phyloP scores from a whole-genome alignment of 1,140 invertebrate species.

The Cheumatopsyche charites region DNA sequence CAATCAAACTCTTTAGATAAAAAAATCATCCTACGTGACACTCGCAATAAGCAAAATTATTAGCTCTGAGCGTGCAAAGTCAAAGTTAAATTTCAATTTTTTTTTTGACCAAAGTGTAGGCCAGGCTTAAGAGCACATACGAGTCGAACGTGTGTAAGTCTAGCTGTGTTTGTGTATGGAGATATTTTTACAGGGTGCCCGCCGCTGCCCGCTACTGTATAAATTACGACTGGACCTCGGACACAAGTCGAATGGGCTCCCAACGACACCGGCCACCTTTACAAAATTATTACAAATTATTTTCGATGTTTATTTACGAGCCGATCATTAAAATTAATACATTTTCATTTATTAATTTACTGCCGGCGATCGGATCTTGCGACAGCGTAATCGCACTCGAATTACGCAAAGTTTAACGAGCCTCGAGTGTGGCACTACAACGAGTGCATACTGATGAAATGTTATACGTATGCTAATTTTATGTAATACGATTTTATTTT shows the following conservation, averaged over 20 bases:
- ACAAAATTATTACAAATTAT: not conserved
- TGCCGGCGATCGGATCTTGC: not conserved
- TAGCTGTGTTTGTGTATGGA: slow-evolving; percentile 39
- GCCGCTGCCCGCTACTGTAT: slow-evolving; percentile 45
- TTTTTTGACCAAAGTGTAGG: slow-evolving; percentile 9
- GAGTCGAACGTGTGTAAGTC: slow-evolving; percentile 10
- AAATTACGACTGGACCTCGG: slow-evolving; percentile 43
- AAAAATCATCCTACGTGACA: too few species aligned
- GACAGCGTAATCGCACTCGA: not conserved
- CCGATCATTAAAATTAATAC: not conserved
- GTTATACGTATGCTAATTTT: too few species aligned
- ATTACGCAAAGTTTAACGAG: not conserved
- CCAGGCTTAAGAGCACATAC: not conserved
- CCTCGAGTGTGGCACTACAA: not conserved
- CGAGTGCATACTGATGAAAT: not conserved
- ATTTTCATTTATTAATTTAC: slow-evolving; percentile 4
- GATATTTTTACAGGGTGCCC: slow-evolving; percentile 46
- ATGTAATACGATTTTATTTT: too few species aligned
- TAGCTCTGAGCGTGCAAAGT: too few species aligned
- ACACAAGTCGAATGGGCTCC: slow-evolving; percentile 24
- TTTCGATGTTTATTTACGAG: not conserved
- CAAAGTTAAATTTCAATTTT: too few species aligned
- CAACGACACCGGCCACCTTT: not conserved
- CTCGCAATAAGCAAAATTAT: too few species aligned
- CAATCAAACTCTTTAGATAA: too few species aligned